These are phyloP conservation scores for Lordiphosa collinella DNA, from an alignment of 1,140 invertebrate genomes.

Conservation along the genomic window DNA sequence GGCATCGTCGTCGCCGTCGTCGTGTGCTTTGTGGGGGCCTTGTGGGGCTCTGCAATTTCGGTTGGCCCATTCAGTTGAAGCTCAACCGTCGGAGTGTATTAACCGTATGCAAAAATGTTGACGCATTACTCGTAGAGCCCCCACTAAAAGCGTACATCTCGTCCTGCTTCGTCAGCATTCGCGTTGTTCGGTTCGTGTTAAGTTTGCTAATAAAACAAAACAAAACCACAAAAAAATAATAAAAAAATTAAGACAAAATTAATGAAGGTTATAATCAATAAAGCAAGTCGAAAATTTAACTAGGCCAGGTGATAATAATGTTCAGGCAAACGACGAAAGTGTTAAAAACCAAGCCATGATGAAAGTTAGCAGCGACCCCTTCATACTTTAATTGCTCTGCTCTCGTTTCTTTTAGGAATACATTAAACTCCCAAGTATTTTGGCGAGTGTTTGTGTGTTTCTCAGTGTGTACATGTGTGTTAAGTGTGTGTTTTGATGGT, in stretches of 20 bases:
- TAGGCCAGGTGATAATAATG: neutral
- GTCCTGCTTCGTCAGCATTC: constrained; percentile 18
- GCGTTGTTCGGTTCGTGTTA: constrained; percentile 5
- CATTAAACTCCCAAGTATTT: constrained; percentile 43
- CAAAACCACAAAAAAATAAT: neutral
- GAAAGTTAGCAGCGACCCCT: constrained; percentile 4
- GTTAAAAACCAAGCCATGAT: constrained; percentile 4
- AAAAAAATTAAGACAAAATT: neutral
- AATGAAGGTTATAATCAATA: too few relatives aligned
- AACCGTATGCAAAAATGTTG: constrained; percentile 62
- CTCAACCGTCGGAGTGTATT: constrained; percentile 66
- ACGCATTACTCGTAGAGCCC: constrained; percentile 43
- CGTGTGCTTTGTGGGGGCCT: constrained; percentile 8
- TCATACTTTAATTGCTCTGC: constrained; percentile 49
- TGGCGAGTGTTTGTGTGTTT: constrained; percentile 5
- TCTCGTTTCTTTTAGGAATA: constrained; percentile 37
- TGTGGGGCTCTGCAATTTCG: constrained; percentile 18
- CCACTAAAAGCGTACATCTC: constrained; percentile 32
- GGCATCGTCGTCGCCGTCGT: neutral
- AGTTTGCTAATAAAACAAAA: neutral
- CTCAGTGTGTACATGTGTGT: constrained; percentile 3
- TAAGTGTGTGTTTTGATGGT: constrained; percentile 38
- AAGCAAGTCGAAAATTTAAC: too few relatives aligned
- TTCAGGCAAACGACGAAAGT: neutral
- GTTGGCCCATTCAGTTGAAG: constrained; percentile 48